Conservation (phyloP, 2,888 invertebrate genomes). For the Oligia fasciuncula region DNA sequence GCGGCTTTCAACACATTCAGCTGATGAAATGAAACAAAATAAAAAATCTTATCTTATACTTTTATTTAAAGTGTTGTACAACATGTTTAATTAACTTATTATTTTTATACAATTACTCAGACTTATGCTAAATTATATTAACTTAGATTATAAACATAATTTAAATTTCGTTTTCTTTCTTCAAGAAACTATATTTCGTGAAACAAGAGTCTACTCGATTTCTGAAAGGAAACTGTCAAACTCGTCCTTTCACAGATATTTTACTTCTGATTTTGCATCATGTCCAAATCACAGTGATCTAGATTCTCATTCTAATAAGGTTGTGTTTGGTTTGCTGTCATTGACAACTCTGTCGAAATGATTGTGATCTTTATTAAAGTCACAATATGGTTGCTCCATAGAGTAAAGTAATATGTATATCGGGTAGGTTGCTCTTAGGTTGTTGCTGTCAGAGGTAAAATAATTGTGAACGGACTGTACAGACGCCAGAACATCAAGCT, state of each 20-base stretch:
- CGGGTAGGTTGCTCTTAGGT: too few species aligned
- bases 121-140: conserved; percentile 56
- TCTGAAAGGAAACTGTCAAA: neutral
- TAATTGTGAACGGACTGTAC: neutral
- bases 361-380: neutral
- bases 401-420: too few species aligned
- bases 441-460: neutral
- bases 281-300: neutral
- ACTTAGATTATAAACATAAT: conserved; percentile 10
- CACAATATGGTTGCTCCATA: too few species aligned
- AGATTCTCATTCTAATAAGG: neutral
- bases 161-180: conserved; percentile 12
- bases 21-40: conserved; percentile 9
- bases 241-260: neutral
- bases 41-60: conserved; percentile 32
- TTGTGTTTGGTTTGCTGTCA: neutral
- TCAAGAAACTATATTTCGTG: neutral
- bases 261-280: neutral
- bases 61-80: conserved; percentile 60
- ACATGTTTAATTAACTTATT: conserved; percentile 36
- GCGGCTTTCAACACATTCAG: neutral
- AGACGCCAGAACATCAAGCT: too few species aligned
- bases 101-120: conserved; percentile 50
- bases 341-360: neutral
- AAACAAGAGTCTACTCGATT: neutral